These are phyloP conservation scores for Hyaena hyaena DNA, from an alignment of 2,113 vertebrate genomes.

Conservation along the genomic window DNA sequence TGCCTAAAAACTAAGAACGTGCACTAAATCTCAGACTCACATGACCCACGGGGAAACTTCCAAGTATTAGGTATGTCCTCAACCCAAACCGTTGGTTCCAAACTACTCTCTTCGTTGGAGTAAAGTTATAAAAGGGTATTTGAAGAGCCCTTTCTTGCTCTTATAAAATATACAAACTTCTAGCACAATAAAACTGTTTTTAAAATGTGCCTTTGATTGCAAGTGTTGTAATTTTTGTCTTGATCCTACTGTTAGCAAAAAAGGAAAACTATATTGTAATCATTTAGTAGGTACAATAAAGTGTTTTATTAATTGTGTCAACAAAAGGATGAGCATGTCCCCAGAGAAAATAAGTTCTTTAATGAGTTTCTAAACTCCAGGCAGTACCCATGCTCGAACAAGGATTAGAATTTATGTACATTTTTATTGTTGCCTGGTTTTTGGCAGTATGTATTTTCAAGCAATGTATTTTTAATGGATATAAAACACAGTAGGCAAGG, in stretches of 20 bases:
- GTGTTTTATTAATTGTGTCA: not conserved
- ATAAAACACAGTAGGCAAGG: not conserved
- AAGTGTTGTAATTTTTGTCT: not conserved
- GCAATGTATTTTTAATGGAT: not conserved
- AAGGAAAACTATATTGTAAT: not conserved
- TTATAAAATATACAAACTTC: not conserved
- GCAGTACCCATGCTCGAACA: not conserved
- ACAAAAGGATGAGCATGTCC: not conserved
- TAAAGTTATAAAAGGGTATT: not conserved
- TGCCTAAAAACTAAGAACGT: slow-evolving; percentile 46
- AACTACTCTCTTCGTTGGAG: not conserved
- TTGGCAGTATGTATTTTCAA: not conserved
- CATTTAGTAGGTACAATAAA: not conserved
- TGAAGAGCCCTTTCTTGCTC: not conserved
- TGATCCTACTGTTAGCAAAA: slow-evolving; percentile 7
- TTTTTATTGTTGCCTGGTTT: not conserved
- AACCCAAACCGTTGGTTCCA: not conserved
- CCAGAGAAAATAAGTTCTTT: not conserved
- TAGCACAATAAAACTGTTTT: not conserved
- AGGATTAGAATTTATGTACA: not conserved
- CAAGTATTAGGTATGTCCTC: not conserved
- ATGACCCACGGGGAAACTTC: not conserved
- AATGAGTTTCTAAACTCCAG: not conserved
- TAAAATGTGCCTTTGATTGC: not conserved
- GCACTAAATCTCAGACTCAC: not conserved